Evolutionary conservation across 2,113 vertebrate species (phyloP), one percentile per base, ranked within the genome.

Genomic region (Cardinalis cardinalis): DNA sequence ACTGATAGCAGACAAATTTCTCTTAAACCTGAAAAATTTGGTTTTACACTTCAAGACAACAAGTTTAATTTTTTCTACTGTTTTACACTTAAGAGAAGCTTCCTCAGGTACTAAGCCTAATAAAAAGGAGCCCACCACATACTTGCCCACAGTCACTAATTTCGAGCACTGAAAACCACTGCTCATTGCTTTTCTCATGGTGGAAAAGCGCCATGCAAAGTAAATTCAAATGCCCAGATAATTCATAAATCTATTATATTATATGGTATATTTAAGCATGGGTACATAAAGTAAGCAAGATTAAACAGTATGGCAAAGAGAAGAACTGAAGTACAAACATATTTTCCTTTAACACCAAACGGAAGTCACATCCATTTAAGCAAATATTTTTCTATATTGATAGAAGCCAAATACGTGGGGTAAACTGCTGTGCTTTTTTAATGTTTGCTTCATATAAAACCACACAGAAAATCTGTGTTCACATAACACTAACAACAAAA

Each of bases 241-340:
- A 90, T n/a, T 69, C 58, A 73, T 38, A 79, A 95, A 72, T 49
- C 24, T 41, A 41, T 64, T 68, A 64, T 38, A 95, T 90, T 74
- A 53, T 36, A 63, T 0, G 2, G 20, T 58, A 43, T 61, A 79
- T 40, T 82, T 56, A 64, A 82, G 59, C 65, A 53, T 65, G 41
- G 66, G 40, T 72, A 88, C 77, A 71, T 48, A 80, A 94, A 79
- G 61, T 59, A 81, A 87, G 63, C 41, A 89, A 96, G 82, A 89
- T 51, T 78, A 60, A 85, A 59, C 17, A 85, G 44, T 74, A 84
- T 8, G 26, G 32, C 29, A 77, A 87, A 91, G 72, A 88, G 86
- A 94, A 87, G 55, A 88, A 96, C 92, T 87, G 25, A 93, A 90
- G 21, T 41, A 16, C 52, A 90, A 95, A 90, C 91, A 60, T 56